Evolutionary conservation across 2,888 invertebrate genomes (phyloP).

Genomic region (Peribatodes rhomboidaria): DNA sequence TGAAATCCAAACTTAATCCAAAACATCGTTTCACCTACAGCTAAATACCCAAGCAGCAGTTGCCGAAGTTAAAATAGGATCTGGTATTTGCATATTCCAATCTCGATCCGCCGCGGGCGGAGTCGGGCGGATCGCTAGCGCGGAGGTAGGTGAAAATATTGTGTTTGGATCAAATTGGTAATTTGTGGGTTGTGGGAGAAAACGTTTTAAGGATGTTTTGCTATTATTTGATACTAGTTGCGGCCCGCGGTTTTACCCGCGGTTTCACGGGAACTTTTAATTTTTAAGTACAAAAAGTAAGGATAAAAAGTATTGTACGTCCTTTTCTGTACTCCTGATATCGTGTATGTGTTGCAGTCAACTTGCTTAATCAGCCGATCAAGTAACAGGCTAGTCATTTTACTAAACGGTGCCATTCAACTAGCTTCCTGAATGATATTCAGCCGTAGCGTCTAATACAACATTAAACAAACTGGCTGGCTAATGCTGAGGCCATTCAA

Average conservation of each 20-base stretch:
- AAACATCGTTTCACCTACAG: slow-evolving; percentile 43
- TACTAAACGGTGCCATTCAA: no score
- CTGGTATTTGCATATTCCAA: slow-evolving; percentile 85
- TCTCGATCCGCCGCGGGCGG: slow-evolving; percentile 69
- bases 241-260: no score
- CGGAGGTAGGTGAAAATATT: slow-evolving; percentile 28
- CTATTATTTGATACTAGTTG: slow-evolving; percentile 7
- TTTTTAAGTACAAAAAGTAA: no score
- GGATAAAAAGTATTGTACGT: no score
- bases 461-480: no score
- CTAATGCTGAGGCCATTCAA: no score
- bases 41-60: slow-evolving; percentile 71
- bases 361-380: no score
- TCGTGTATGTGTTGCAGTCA: no score
- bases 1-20: slow-evolving; percentile 4
- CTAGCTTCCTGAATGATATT: no score
- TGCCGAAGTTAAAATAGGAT: slow-evolving; percentile 80
- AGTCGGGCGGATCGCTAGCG: slow-evolving; percentile 11
- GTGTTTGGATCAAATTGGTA: slow-evolving; percentile 19
- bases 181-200: background rate
- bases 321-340: no score
- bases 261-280: background rate
- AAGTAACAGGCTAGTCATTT: no score
- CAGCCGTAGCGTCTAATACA: no score
- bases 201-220: background rate